Evolutionary conservation across 2,888 invertebrate genomes (phyloP).

Genomic region (Cartodere bifasciata): DNA sequence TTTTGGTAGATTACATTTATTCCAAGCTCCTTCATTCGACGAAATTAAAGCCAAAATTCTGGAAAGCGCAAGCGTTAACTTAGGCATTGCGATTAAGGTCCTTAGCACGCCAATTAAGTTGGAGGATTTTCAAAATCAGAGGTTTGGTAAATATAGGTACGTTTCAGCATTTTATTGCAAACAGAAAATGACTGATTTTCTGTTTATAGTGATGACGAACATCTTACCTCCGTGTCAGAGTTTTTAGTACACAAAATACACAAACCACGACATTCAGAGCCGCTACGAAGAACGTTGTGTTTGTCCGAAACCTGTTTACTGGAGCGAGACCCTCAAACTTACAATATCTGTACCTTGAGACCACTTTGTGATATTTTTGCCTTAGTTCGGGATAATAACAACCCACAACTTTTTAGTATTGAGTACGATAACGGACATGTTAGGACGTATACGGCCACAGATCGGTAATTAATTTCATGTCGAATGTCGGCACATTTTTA

Average conservation of each 20-base stretch:
- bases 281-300: constrained; percentile 80
- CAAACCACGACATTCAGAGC: constrained; percentile 68
- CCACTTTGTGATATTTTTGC: constrained; percentile 80
- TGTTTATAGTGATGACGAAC: constrained; percentile 75
- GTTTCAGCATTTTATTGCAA: constrained; percentile 8
- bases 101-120: constrained; percentile 64
- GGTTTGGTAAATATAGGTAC: constrained; percentile 87
- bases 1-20: constrained; percentile 82
- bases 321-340: constrained; percentile 95
- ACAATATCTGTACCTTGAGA: constrained; percentile 79
- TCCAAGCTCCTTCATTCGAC: constrained; percentile 73
- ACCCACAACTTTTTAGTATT: constrained; percentile 87
- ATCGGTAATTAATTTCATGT: constrained; percentile 68
- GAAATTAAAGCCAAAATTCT: constrained; percentile 78
- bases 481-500: too few relatives aligned
- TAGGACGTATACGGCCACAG: constrained; percentile 81
- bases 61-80: constrained; percentile 66
- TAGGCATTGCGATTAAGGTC: constrained; percentile 76
- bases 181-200: too few relatives aligned
- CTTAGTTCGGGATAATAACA: constrained; percentile 74
- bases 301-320: constrained; percentile 90
- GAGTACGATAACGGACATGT: constrained; percentile 89
- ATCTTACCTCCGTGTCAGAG: constrained; percentile 91
- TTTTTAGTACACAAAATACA: constrained; percentile 89
- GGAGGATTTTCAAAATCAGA: constrained; percentile 74